Base-by-base conservation (phyloP, 2,113 vertebrate genomes). In the Toxostoma redivivum region DNA sequence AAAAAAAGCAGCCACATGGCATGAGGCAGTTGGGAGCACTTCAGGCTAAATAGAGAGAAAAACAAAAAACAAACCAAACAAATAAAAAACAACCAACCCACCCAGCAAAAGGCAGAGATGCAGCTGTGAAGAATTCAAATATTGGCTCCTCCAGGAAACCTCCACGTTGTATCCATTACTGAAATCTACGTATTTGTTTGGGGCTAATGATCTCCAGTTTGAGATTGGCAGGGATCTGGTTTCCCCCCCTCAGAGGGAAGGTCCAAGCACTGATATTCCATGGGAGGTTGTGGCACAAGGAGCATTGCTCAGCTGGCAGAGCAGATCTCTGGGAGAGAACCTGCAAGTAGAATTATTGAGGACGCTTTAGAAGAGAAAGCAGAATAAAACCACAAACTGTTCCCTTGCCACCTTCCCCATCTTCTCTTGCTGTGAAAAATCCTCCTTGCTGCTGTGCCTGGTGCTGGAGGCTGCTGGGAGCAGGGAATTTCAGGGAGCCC, bases 61-160 rank as follows among this genome's bases (percentile, higher is more conserved):
- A 62, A 24, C 2, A 27, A 3, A 18, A 24, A 44, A 25, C n/a
- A n/a, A n/a, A n/a, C n/a, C n/a, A n/a, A n/a, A n/a, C n/a, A n/a
- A n/a, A n/a, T n/a, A 18, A 24, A 44, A 25, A 62, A 24, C 2
- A 27, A 3, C 54, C 37, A 62, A 62, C n/a, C 61, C 70, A 54
- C 54, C 22, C 19, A 56, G 58, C 18, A 77, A 57, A 74, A 35
- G 76, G 54, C 58, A 81, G 67, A 91, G 74, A 80, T 77, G 85
- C 89, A 91, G 62, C 87, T 94, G 93, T 69, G 93, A 94, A 73
- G 79, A 91, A 94, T 53, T 85, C 84, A 90, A 83, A 66, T 86
- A 86, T 20, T 94, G 94, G 92, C 86, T 95, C 51, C 74, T 83
- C 0, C 2, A 95, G 76, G 90, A 92, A 77, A 57, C 35, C 71